Evolutionary conservation across 37 sponge, comb jelly and placozoan species (phyloP), one percentile per base, ranked within the genome.

Genomic region (Beroe ovata): DNA sequence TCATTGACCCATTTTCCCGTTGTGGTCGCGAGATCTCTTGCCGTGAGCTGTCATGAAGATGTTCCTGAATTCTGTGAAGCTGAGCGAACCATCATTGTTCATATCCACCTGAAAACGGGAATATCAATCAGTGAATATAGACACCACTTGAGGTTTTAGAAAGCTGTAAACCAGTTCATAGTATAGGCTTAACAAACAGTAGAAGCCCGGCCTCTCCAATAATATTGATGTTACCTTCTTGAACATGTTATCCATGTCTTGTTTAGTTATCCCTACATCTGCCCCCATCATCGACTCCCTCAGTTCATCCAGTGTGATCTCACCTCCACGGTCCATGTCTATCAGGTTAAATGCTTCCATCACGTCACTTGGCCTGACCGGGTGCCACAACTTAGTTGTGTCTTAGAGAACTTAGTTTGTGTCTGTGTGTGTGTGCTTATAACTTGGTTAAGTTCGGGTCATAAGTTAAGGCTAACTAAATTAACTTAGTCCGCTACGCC

Each of bases 321-420:
- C 84, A 25, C 84, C 84, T 11, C 84, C 84, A 8, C 25, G n/a
- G 28, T 77, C 84, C 21, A 42, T 8, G 28, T 77, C 84, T 40
- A 77, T 77, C 54, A 77, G 11, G 84, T 77, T 77, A 25, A 77
- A 77, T 35, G 84, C 84, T 35, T 77, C 84, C 41, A 77, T 40
- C 33, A 77, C 33, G 23, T 77, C 84, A 8, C 41, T 35, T 6
- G 54, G 2, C 42, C 84, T 77, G 41, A n/a, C n/a, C n/a, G n/a
- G n/a, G n/a, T n/a, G n/a, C n/a, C n/a, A n/a, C n/a, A n/a, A n/a
- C n/a, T n/a, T n/a, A n/a, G n/a, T n/a, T n/a, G n/a, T n/a, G n/a
- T n/a, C n/a, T n/a, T n/a, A n/a, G n/a, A n/a, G n/a, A n/a, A n/a
- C n/a, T n/a, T n/a, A n/a, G n/a, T n/a, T n/a, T n/a, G n/a, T n/a